Percentiles rank a stretch among this genome's conserved stretches.
Conservation (phyloP, 1,140 invertebrate genomes). For the Phthorimaea operculella region DNA sequence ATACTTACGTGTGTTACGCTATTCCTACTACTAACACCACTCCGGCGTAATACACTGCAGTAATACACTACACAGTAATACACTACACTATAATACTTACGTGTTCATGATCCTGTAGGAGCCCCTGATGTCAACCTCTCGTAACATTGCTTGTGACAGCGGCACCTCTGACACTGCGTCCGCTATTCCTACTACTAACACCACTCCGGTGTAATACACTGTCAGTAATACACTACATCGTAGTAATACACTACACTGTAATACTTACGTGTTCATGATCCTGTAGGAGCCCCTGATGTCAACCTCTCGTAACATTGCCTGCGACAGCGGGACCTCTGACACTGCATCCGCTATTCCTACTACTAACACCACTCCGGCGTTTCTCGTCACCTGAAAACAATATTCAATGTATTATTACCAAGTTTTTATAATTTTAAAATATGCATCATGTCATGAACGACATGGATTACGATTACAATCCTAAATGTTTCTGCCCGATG, state of each 20-base stretch:
- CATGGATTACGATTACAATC: too few relatives aligned
- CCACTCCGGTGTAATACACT: too few relatives aligned
- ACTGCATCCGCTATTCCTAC: slow-evolving; percentile 86
- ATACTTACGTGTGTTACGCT: too few relatives aligned
- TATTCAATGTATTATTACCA: too few relatives aligned
- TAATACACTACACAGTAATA: too few relatives aligned
- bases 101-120: slow-evolving; percentile 92
- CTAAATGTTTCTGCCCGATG: too few relatives aligned
- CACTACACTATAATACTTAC: too few relatives aligned
- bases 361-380: slow-evolving; percentile 83
- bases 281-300: slow-evolving; percentile 91
- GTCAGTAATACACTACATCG: too few relatives aligned
- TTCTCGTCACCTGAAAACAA: slow-evolving; percentile 76
- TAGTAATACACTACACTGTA: too few relatives aligned
- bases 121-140: slow-evolving; percentile 92
- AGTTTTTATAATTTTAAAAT: too few relatives aligned
- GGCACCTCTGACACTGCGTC: slow-evolving; percentile 80
- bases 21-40: slow-evolving; percentile 89
- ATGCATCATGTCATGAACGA: too few relatives aligned
- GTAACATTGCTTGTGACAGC: slow-evolving; percentile 77
- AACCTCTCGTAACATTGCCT: slow-evolving; percentile 84
- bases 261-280: slow-evolving; percentile 89
- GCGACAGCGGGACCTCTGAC: slow-evolving; percentile 82
- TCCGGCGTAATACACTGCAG: too few relatives aligned
- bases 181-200: slow-evolving; percentile 88